Evolutionary conservation across 2,797 vertebrate genomes (phyloP).

Genomic region (Syngnathus rostellatus): DNA sequence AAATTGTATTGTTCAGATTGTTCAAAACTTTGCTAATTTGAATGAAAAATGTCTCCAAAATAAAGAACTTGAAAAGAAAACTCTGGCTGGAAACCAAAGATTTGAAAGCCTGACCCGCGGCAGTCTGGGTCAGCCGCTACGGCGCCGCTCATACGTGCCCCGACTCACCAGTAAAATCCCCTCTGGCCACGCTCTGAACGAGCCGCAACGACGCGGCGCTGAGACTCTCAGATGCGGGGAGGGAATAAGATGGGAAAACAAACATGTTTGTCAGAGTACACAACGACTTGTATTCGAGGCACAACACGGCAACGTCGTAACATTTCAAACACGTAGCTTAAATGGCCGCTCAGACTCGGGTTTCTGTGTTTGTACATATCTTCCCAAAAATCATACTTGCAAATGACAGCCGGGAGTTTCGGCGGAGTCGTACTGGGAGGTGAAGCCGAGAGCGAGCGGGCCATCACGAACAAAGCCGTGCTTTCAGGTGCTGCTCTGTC

Average conservation of each 20-base stretch:
- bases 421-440: constrained; percentile 29
- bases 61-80: not conserved
- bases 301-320: not conserved
- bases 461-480: constrained; percentile 28
- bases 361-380: constrained; percentile 31
- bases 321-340: constrained; percentile 18
- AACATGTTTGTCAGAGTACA: constrained; percentile 26
- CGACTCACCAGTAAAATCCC: constrained; percentile 38
- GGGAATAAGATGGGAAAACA: constrained; percentile 38
- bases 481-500: constrained; percentile 13
- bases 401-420: constrained; percentile 46
- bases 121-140: constrained; percentile 46
- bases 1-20: not conserved
- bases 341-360: constrained; percentile 20
- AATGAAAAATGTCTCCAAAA: no score
- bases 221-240: constrained; percentile 29
- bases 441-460: constrained; percentile 14
- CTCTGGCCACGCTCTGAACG: constrained; percentile 42
- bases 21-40: not conserved
- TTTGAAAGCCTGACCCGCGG: constrained; percentile 15
- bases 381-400: constrained; percentile 46
- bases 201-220: constrained; percentile 47
- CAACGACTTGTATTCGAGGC: not conserved
- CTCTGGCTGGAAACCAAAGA: not conserved
- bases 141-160: constrained; percentile 46